Percentiles rank a stretch among this genome's conserved stretches.
Conservation (phyloP, 1,140 invertebrate genomes). For the Hylyphantes graminicola region DNA sequence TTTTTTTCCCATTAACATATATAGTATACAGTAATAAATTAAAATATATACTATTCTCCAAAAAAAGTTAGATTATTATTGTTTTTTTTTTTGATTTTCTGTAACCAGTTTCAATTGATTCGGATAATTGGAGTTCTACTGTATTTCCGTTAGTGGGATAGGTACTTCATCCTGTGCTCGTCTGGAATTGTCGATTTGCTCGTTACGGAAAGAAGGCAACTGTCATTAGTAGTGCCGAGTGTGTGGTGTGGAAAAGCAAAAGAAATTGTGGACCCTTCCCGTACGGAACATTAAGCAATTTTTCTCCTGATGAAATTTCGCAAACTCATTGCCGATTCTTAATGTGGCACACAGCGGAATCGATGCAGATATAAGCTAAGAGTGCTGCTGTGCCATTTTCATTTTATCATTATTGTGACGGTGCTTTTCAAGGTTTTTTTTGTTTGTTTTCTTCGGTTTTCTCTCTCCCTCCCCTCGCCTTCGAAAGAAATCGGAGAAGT, state of each 20-base stretch:
- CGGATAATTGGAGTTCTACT: too few species aligned
- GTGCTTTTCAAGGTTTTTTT: slow-evolving; percentile 9
- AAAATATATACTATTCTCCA: too few species aligned
- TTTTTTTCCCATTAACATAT: too few species aligned
- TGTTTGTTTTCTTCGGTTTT: slow-evolving; percentile 16
- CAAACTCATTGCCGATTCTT: slow-evolving; percentile 59
- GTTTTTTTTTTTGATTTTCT: too few species aligned
- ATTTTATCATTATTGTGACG: slow-evolving; percentile 48
- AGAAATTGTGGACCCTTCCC: slow-evolving; percentile 3
- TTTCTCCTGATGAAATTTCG: slow-evolving; percentile 56
- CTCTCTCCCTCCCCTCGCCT: neutral
- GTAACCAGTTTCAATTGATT: too few species aligned
- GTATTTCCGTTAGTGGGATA: too few species aligned
- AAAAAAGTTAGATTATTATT: too few species aligned
- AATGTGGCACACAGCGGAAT: slow-evolving; percentile 28
- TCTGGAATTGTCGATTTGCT: slow-evolving; percentile 52
- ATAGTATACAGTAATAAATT: too few species aligned
- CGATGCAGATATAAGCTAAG: slow-evolving; percentile 39
- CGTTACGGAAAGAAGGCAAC: slow-evolving; percentile 40
- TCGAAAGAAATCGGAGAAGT: neutral
- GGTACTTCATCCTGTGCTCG: neutral
- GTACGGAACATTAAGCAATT: slow-evolving; percentile 59
- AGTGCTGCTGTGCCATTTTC: slow-evolving; percentile 18
- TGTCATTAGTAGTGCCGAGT: slow-evolving; percentile 50
- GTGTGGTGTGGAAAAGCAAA: neutral